A percentile compares a stretch with the other conserved stretches of the same genome.
phyloP scores from a whole-genome alignment of 2,888 invertebrate genomes.

The Peribatodes rhomboidaria region DNA sequence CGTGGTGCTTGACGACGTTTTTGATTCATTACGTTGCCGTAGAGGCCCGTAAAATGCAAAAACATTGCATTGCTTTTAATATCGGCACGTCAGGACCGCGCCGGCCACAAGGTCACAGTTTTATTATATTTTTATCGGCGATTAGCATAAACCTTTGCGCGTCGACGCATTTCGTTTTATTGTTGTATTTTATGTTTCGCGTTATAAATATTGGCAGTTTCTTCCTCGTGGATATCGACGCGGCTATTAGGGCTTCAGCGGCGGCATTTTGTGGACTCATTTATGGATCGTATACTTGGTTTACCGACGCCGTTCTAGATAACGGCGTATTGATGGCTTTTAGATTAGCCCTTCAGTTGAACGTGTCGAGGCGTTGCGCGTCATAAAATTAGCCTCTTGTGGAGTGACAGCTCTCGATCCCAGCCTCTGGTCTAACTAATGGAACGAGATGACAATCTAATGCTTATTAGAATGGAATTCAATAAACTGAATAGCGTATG shows the following conservation, averaged over 20 bases:
- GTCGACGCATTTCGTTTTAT: constrained; percentile 72
- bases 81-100: constrained; percentile 51
- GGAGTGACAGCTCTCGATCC: constrained; percentile 38
- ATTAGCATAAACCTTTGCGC: constrained; percentile 72
- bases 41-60: constrained; percentile 45
- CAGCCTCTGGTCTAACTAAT: constrained; percentile 39
- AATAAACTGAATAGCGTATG: constrained; percentile 69
- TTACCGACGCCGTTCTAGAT: constrained; percentile 74
- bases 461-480: constrained; percentile 75
- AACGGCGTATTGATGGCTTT: constrained; percentile 75
- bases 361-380: constrained; percentile 56
- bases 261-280: constrained; percentile 69
- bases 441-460: constrained; percentile 63
- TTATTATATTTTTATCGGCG: constrained; percentile 72
- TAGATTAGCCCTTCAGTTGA: constrained; percentile 67
- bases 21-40: constrained; percentile 30
- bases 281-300: constrained; percentile 79
- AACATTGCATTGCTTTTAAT: constrained; percentile 49
- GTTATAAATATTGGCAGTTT: constrained; percentile 72
- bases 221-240: constrained; percentile 65
- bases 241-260: constrained; percentile 66
- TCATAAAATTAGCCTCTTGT: constrained; percentile 66
- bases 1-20: constrained; percentile 31
- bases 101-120: constrained; percentile 61
- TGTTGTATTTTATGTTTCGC: constrained; percentile 70